Base-by-base conservation (phyloP, 1,140 invertebrate species). In the Rhynchophorus ferrugineus region DNA sequence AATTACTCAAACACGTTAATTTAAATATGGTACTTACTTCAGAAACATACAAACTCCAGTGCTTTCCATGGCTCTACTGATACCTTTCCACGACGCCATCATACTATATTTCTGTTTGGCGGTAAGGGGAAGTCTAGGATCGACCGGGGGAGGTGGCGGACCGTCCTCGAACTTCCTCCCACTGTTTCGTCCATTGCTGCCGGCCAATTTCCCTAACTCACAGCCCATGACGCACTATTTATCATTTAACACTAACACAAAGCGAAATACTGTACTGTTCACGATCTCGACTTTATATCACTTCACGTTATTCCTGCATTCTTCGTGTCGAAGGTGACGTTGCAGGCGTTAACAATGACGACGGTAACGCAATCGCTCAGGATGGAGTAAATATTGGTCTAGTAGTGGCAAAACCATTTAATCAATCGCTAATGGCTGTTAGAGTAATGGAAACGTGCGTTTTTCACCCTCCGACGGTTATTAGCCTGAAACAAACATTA, bases 11-110 rank as follows among this genome's bases (percentile, higher is more conserved):
- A n/a, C n/a, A n/a, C n/a, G n/a, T n/a, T n/a, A n/a, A n/a, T n/a
- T n/a, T n/a, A n/a, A n/a, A n/a, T n/a, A n/a, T n/a, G n/a, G 24
- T 19, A 59, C 86, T 84, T 72, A 91, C 89, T 87, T 89, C 68
- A 91, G 76, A 70, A 93, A 91, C 89, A 93, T 93, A 70, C 80
- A 82, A 57, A 93, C 80, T 13, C 89, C 90, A 19, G 90, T 92
- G 11, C 84, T 80, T 69, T 89, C 87, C 78, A 92, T 87, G 1
- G 88, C 88, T 57, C 89, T 78, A 37, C 82, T 81, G 54, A 92
- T 91, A 3, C 84, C 89, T 67, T 90, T 91, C 90, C 90, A 94
- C 9, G 87, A 90, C 1, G 89, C 88, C 29, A 88, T 76, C 73
- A 94, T 87, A 51, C 78, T 84, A 68, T 89, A 92, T 68, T 87